Conservation (phyloP, 1,140 invertebrate species). For the Kradibia gibbosae region DNA sequence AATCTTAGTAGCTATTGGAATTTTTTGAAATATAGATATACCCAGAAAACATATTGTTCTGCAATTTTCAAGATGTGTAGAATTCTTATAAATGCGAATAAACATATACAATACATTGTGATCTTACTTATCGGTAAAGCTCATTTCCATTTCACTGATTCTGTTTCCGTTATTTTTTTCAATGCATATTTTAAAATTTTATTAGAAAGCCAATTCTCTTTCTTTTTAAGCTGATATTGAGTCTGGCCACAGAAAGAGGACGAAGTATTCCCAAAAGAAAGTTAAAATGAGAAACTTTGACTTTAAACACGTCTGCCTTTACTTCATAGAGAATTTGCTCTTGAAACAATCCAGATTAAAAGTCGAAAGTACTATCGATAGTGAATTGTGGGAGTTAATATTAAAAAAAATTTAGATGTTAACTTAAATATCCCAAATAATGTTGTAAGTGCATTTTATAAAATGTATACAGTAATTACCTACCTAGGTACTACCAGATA, state of each 20-base stretch:
- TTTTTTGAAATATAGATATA: too few species aligned
- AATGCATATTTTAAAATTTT: constrained; percentile 42
- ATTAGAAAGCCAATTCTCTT: neutral
- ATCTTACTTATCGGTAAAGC: neutral
- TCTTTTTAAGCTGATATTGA: neutral
- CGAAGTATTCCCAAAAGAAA: constrained; percentile 16
- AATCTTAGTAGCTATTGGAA: too few species aligned
- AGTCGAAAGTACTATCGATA: neutral
- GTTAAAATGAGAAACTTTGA: neutral
- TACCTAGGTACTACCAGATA: too few species aligned
- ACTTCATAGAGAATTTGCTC: neutral
- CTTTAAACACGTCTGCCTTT: neutral
- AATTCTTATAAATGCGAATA: neutral
- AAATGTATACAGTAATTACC: too few species aligned
- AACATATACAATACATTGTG: neutral
- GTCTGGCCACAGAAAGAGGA: neutral
- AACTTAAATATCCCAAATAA: too few species aligned
- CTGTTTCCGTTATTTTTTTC: constrained; percentile 8
- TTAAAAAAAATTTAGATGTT: too few species aligned
- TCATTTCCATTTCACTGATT: constrained; percentile 25
- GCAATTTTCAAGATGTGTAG: neutral
- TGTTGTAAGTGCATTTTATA: too few species aligned
- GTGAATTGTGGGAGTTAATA: too few species aligned
- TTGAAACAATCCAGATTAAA: constrained; percentile 11
- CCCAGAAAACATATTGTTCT: too few species aligned